Conservation (phyloP, 2,113 vertebrate genomes). For the Varanus komodoensis region DNA sequence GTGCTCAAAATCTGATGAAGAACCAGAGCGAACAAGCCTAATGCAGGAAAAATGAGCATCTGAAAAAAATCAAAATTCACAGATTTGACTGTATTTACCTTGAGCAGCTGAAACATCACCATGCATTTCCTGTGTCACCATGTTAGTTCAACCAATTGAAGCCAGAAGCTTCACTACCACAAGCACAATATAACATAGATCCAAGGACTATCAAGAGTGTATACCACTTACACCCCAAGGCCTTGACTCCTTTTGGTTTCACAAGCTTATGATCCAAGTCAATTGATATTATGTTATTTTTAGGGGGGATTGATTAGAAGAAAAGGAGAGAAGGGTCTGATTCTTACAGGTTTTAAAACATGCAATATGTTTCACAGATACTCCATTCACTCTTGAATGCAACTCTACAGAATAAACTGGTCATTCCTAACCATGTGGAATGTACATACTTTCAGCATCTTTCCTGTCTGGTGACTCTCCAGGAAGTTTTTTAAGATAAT, state of each 20-base stretch:
- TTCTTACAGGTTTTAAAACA: not conserved
- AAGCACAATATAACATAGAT: not conserved
- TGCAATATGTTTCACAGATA: not conserved
- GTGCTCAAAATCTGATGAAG: too few relatives aligned
- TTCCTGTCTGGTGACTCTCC: slow-evolving; percentile 87
- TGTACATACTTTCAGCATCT: slow-evolving; percentile 90
- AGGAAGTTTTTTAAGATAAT: slow-evolving; percentile 95
- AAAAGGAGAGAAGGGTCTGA: not conserved
- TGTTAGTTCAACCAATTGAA: not conserved
- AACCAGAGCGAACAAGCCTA: too few relatives aligned
- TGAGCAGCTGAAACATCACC: not conserved
- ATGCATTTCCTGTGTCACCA: not conserved
- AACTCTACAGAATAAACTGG: not conserved
- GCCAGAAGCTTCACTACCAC: not conserved
- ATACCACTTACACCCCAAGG: not conserved
- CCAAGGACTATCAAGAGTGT: not conserved
- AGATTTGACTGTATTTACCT: too few relatives aligned
- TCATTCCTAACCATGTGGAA: not conserved
- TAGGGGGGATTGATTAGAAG: too few relatives aligned
- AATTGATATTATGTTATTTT: not conserved
- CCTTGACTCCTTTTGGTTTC: not conserved
- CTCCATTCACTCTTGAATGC: not conserved
- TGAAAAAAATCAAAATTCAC: too few relatives aligned
- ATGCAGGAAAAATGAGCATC: too few relatives aligned
- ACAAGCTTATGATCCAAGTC: not conserved